Conservation (phyloP, 2,113 vertebrate species). For the Struthidea cinerea region DNA sequence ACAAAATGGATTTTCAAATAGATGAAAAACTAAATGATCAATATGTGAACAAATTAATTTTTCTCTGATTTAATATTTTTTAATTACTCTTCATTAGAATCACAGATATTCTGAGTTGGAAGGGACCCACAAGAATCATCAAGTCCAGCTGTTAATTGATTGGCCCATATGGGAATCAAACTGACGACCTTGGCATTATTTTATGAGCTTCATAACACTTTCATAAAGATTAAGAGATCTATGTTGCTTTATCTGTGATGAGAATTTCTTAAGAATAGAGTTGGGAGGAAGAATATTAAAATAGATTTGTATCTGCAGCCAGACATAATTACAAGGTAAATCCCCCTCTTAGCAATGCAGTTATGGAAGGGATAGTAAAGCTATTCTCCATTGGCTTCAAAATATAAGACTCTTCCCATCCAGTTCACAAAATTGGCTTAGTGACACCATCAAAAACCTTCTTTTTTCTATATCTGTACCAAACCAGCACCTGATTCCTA, state of each 20-base stretch:
- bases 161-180: accelerated
- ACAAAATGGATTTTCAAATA: neutral
- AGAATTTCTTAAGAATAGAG: neutral
- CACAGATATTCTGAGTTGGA: neutral
- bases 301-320: neutral
- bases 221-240: neutral
- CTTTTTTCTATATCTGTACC: neutral
- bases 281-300: neutral
- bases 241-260: neutral
- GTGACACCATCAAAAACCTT: neutral
- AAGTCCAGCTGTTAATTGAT: neutral
- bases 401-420: neutral
- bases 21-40: neutral
- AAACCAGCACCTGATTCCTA: neutral
- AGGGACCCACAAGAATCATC: neutral
- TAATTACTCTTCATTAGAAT: neutral
- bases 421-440: neutral
- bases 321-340: neutral
- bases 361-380: neutral
- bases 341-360: neutral
- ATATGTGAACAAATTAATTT: neutral
- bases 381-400: neutral
- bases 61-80: neutral
- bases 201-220: neutral
- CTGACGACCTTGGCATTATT: accelerated